These are phyloP conservation scores for Drymodes brunneopygia DNA, from an alignment of 2,113 vertebrate species.

Conservation along the genomic window DNA sequence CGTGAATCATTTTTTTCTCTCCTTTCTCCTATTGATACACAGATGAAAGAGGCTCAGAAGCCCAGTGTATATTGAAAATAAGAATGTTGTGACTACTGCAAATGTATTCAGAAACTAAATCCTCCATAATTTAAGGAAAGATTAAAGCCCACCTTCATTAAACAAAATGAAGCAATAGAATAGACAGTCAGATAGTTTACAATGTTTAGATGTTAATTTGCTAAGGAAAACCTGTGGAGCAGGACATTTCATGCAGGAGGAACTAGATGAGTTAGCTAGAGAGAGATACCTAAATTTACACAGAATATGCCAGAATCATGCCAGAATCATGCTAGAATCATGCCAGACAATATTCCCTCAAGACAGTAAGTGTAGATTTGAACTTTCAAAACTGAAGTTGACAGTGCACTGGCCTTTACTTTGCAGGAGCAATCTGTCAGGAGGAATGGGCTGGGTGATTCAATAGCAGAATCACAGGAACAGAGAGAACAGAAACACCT, in stretches of 20 bases:
- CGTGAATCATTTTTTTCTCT: background rate
- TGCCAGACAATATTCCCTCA: background rate
- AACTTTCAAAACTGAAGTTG: background rate
- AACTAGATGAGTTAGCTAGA: background rate
- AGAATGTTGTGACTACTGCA: background rate
- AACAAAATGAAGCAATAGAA: background rate
- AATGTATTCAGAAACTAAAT: background rate
- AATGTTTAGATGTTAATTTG: background rate
- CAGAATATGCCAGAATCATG: background rate
- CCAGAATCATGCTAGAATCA: background rate
- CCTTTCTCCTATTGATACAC: accelerated
- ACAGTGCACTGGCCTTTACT: background rate
- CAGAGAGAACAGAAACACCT: background rate
- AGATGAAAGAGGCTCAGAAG: background rate
- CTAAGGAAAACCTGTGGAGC: background rate
- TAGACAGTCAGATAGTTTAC: background rate
- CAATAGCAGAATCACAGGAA: background rate
- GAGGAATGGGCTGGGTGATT: background rate
- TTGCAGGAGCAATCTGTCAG: background rate
- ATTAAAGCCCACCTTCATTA: background rate
- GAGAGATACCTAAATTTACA: background rate
- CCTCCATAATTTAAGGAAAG: background rate
- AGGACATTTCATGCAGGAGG: background rate
- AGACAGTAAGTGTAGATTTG: background rate
- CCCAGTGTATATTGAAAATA: background rate